Base-by-base conservation (phyloP, 2,888 invertebrate genomes). In the Melangyna quadrimaculata region DNA sequence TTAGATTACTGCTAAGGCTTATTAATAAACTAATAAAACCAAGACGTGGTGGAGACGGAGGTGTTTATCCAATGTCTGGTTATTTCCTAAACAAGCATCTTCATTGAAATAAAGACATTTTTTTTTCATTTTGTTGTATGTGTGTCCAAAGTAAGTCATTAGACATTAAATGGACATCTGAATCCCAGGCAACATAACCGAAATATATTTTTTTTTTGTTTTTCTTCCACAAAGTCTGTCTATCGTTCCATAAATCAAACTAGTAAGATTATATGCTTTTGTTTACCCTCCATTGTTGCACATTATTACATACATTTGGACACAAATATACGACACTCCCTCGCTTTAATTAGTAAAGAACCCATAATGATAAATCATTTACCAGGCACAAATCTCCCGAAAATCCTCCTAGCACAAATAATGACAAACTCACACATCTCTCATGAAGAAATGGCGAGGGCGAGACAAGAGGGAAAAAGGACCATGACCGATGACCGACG, bases 301-400 rank as follows among this genome's bases (percentile, higher is more conserved):
- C 14, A 51, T 14, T 53, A 43, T 43, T 12, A 35, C 19, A 57
- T 17, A 32, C 17, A 19, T 57, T 57, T 32, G 17, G 2, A 3
- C 1, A 53, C 29, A 19, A 27, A 27, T 0, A 19, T 12, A 67
- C 32, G 10, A 10, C 19, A 48, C 48, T 7, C 72, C 45, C 29
- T 29, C 45, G 4, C 51, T 37, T 40, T 67, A 67, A 67, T 67
- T 67, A 67, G 51, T 24, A 37, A 37, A 77, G 17, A 51, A 61
- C 51, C 27, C 40, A n/a, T n/a, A 45, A 45, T 27, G 17, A 72
- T 72, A 78, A 65, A 77, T 81, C 57, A 71, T 40, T 51, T 19
- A 32, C 77, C 77, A 32, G 35, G 57, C 53, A 45, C 63, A 59
- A 70, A 48, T 43, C 53, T 35, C n/a, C n/a, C 40, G 37, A 22